A percentile compares a stretch with the other conserved stretches of the same genome.
Conservation (phyloP, 2,113 vertebrate species). For the Ochotona curzoniae region DNA sequence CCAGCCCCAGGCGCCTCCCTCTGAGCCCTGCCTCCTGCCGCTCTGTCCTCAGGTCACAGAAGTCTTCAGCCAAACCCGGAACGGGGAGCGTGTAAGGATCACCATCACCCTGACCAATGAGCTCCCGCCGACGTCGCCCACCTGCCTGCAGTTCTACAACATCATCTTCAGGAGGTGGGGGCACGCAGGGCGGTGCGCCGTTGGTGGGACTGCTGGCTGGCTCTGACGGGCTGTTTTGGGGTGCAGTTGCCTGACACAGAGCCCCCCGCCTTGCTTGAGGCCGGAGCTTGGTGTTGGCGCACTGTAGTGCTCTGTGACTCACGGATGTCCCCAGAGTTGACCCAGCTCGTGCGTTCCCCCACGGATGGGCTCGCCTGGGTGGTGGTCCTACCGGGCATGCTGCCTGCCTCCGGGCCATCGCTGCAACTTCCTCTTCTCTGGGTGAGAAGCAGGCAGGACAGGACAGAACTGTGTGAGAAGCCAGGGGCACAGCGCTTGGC, state of each 20-base stretch:
- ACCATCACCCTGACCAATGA: slow-evolving; percentile 94
- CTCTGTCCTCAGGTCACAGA: slow-evolving; percentile 89
- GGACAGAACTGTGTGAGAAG: no score
- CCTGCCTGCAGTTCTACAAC: slow-evolving; percentile 97
- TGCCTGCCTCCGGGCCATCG: no score
- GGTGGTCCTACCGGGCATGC: no score
- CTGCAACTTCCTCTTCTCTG: background rate
- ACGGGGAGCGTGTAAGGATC: slow-evolving; percentile 91
- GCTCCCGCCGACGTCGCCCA: slow-evolving; percentile 93
- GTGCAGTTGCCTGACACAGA: background rate
- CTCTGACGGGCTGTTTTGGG: no score
- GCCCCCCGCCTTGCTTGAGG: background rate
- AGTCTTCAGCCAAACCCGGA: slow-evolving; percentile 90
- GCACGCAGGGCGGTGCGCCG: no score
- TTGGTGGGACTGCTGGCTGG: no score
- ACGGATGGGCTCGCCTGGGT: no score
- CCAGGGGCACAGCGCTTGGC: background rate
- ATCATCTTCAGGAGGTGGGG: slow-evolving; percentile 94
- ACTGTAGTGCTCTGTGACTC: no score
- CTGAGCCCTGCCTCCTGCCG: background rate
- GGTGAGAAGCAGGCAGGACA: background rate
- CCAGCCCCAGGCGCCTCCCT: background rate
- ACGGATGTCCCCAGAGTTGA: no score
- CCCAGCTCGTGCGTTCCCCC: no score
- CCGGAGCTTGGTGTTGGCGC: background rate